Base-by-base conservation (phyloP, 1,140 invertebrate genomes). In the Drosophila prosaltans region DNA sequence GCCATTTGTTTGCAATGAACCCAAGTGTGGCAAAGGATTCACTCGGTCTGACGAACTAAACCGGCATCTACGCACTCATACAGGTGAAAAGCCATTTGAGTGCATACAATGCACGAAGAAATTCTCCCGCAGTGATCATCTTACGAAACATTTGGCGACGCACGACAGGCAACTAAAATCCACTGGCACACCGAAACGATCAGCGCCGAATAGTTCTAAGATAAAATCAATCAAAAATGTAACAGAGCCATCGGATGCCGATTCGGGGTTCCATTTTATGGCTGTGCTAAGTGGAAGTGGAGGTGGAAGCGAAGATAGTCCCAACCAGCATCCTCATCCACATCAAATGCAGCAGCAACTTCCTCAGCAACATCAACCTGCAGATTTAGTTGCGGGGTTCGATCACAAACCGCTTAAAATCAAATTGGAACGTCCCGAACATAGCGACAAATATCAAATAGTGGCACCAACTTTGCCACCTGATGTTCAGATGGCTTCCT, bases 121-220 rank as follows among this genome's bases (percentile, higher is more conserved):
- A 32, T 98, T 98, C 89, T 96, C 96, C 91, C 93, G 97, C 5
- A 97, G 96, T 26, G 97, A 98, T 91, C 97, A 98, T 92, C 93
- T 97, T 2, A 95, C 95, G 0, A 97, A 97, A 91, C 97, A 98
- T 91, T 66, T 91, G 69, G 90, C 90, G 28, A 91, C 90, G 6
- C 90, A 91, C 55, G 84, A 89, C 58, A 71, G 84, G 4, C 84
- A 89, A 43, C 24, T 89, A 1, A 89, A 89, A 30, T 72, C 45
- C 16, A 63, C 24, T 51, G 21, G 65, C 40, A 83, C 89, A 16
- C 78, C 67, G 8, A 90, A 85, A 30, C 71, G 80, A 57, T 76
- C 81, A 24, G 57, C 60, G 28, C 60, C 74, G 4, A 80, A 68
- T 30, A 74, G 41, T 10, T 39, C 58, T 5, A 59, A 69, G 3